Evolutionary conservation across 1,140 invertebrate genomes (phyloP), one percentile per base, ranked within the genome.

Genomic region (Anoplophora glabripennis): DNA sequence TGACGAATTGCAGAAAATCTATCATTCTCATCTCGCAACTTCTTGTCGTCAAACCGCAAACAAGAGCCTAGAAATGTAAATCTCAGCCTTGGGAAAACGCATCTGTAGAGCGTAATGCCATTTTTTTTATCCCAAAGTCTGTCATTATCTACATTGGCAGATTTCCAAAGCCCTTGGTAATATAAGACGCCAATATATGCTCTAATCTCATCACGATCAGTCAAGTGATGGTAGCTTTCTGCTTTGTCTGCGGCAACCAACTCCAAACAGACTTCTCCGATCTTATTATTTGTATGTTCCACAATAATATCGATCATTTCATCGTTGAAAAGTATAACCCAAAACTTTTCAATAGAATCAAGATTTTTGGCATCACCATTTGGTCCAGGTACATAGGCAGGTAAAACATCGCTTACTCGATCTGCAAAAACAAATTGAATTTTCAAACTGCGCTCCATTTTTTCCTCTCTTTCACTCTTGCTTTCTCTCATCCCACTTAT

Each of bases 371-470:
- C 36, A 37, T 37, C 36, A 37, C 36, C 36, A 37, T 37, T 37
- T 9, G 36, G 36, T 37, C 36, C 36, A 44, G 11, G 42, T 44
- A 44, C 42, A 44, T 44, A 14, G 14, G 15, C 42, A 44, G 42
- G 42, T 44, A 44, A 44, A 44, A 44, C 42, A 15, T 44, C 42
- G 42, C 42, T 44, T 44, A 44, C 42, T 44, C 42, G 42, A 44
- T 44, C 42, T 44, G 36, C 36, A 37, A 37, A 37, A 37, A 37
- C 36, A 37, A 37, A 37, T 37, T 37, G 36, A 37, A 37, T 37
- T 37, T 37, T 37, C 36, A 37, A 37, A 37, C 36, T 37, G 36
- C 36, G 36, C 36, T 37, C 36, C 1, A 37, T 37, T 37, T 37
- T 37, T 37, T n/a, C 36, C 36, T 37, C n/a, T n/a, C n/a, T n/a